Evolutionary conservation across 2,797 vertebrate species (phyloP).

Genomic region (Gouania willdenowi): DNA sequence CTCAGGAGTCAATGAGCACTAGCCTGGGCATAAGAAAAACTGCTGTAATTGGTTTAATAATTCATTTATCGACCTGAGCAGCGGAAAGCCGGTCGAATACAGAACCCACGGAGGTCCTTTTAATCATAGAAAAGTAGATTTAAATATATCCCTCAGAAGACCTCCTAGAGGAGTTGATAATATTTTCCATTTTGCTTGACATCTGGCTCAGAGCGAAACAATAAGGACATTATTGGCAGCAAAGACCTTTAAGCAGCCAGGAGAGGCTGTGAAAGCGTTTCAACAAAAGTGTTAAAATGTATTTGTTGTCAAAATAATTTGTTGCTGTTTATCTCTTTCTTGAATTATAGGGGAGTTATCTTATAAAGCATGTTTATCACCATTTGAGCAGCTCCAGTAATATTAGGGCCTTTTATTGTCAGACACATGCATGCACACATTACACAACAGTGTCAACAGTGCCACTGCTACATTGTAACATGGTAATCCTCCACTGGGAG

Average conservation of each 20-base stretch:
- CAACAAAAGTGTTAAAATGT: too few relatives aligned
- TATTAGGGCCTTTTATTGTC: too few relatives aligned
- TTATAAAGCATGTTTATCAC: too few relatives aligned
- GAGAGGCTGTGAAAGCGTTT: slow-evolving; percentile 15
- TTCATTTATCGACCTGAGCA: background rate
- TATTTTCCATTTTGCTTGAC: slow-evolving; percentile 32
- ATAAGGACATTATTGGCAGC: slow-evolving; percentile 1
- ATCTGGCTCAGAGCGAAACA: slow-evolving; percentile 26
- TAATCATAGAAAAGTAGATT: slow-evolving; percentile 1
- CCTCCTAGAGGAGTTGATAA: slow-evolving; percentile 22
- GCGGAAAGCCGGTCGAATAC: background rate
- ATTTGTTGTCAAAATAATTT: too few relatives aligned
- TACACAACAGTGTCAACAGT: too few relatives aligned
- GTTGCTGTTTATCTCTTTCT: too few relatives aligned
- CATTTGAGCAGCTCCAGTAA: too few relatives aligned
- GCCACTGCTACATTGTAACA: too few relatives aligned
- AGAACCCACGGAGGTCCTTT: slow-evolving; percentile 5
- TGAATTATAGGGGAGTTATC: too few relatives aligned
- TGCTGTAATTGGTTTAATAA: background rate
- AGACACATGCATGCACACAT: too few relatives aligned
- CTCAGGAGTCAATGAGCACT: background rate
- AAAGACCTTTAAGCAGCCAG: background rate
- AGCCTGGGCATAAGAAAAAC: background rate
- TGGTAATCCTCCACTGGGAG: too few relatives aligned
- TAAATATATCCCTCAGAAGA: slow-evolving; percentile 19